Evolutionary conservation across 2,113 vertebrate species (phyloP).

Genomic region (Syngnathus scovelli): DNA sequence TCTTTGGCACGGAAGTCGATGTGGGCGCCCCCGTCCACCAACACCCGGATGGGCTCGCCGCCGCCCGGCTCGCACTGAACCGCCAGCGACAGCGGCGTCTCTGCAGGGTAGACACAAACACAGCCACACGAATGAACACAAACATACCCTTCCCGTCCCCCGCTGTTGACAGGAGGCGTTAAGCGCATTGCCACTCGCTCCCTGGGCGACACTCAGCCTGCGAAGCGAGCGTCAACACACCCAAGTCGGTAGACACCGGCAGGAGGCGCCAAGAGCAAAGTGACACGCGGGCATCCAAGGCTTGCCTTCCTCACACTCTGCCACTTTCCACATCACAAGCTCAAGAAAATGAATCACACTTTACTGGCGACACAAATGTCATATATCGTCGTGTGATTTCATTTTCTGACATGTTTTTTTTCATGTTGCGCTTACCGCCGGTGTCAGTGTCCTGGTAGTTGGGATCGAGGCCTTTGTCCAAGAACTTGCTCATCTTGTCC

Average conservation of each 20-base stretch:
- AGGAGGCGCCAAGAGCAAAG: neutral
- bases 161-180: constrained; percentile 22
- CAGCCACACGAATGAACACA: neutral
- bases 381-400: neutral
- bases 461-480: constrained; percentile 89
- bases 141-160: constrained; percentile 31
- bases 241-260: neutral
- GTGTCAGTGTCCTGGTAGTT: constrained; percentile 87
- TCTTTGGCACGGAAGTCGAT: constrained; percentile 90
- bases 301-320: too few relatives aligned
- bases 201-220: constrained; percentile 39
- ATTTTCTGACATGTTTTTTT: neutral
- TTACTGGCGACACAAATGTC: too few relatives aligned
- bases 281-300: neutral
- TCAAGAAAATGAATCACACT: too few relatives aligned
- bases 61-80: constrained; percentile 82
- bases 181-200: constrained; percentile 55
- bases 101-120: constrained; percentile 51
- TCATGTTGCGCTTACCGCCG: constrained; percentile 69
- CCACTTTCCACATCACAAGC: too few relatives aligned
- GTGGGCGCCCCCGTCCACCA: constrained; percentile 85
- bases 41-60: constrained; percentile 81
- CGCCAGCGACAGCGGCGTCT: constrained; percentile 84
- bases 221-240: constrained; percentile 30
- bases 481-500: constrained; percentile 84